Percentiles rank a stretch among this genome's conserved stretches.
Conservation (phyloP, 2,888 invertebrate genomes). For the Leptopilina myrica region DNA sequence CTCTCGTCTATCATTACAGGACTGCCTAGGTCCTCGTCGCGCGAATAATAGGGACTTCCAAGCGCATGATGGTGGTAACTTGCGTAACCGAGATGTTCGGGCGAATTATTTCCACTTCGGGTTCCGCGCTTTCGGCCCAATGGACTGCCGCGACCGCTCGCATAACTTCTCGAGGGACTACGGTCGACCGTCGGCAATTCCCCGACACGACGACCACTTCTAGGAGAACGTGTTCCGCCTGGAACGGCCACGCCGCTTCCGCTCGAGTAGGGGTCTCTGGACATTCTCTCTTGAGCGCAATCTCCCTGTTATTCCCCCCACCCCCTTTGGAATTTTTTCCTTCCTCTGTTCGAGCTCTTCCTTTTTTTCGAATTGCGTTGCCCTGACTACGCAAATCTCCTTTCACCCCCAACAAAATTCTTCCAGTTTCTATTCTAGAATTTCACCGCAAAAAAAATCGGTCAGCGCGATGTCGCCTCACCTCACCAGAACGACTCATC, state of each 20-base stretch:
- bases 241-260: constrained; percentile 81
- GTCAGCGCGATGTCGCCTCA: constrained; percentile 48
- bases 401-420: constrained; percentile 21
- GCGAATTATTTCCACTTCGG: constrained; percentile 81
- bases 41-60: constrained; percentile 77
- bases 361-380: constrained; percentile 17
- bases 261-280: constrained; percentile 80
- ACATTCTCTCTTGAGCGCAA: constrained; percentile 76
- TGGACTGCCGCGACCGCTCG: constrained; percentile 81
- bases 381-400: constrained; percentile 11
- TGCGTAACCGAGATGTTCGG: constrained; percentile 78
- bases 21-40: constrained; percentile 89
- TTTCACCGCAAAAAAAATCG: background rate
- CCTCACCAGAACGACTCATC: constrained; percentile 44
- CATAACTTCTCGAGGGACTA: constrained; percentile 90
- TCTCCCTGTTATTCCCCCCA: constrained; percentile 49
- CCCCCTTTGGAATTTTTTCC: constrained; percentile 40
- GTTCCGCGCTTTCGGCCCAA: constrained; percentile 78
- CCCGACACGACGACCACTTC: constrained; percentile 79
- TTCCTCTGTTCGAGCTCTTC: constrained; percentile 18
- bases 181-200: constrained; percentile 93
- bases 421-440: background rate
- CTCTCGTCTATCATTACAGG: constrained; percentile 90
- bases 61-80: constrained; percentile 71
- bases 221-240: constrained; percentile 79